A percentile compares a stretch with the other conserved stretches of the same genome.
phyloP scores from a whole-genome alignment of 2,797 vertebrate species.

The Lerista edwardsae region DNA sequence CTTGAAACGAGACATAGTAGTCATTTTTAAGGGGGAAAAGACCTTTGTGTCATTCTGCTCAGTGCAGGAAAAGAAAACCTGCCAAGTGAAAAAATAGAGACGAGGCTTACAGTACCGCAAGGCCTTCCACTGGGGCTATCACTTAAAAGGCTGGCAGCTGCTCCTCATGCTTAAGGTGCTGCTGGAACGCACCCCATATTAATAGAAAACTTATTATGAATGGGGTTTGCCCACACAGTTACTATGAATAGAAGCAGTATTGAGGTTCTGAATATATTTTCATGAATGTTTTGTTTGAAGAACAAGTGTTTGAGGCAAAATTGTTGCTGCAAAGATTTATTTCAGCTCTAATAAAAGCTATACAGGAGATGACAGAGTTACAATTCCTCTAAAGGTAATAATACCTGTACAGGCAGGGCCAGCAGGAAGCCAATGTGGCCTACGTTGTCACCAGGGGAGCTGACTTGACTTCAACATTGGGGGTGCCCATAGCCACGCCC shows the following conservation, averaged over 20 bases:
- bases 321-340: no score
- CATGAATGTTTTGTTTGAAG: no score
- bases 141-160: neutral
- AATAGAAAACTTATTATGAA: neutral
- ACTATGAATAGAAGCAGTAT: no score
- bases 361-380: no score
- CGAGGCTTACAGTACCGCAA: neutral
- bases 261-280: neutral
- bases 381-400: no score
- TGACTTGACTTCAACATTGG: no score
- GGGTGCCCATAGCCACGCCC: no score
- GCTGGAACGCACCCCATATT: neutral
- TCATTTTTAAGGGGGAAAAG: accelerated
- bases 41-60: neutral
- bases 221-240: neutral
- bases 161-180: neutral
- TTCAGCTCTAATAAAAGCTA: no score
- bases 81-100: neutral
- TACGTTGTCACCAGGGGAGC: no score
- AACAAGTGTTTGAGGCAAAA: no score
- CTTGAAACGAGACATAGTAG: accelerated
- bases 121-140: neutral
- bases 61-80: neutral
- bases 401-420: no score
- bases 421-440: no score